These are phyloP conservation scores for Channa striata DNA, from an alignment of 2,797 vertebrate genomes.

Conservation along the genomic window DNA sequence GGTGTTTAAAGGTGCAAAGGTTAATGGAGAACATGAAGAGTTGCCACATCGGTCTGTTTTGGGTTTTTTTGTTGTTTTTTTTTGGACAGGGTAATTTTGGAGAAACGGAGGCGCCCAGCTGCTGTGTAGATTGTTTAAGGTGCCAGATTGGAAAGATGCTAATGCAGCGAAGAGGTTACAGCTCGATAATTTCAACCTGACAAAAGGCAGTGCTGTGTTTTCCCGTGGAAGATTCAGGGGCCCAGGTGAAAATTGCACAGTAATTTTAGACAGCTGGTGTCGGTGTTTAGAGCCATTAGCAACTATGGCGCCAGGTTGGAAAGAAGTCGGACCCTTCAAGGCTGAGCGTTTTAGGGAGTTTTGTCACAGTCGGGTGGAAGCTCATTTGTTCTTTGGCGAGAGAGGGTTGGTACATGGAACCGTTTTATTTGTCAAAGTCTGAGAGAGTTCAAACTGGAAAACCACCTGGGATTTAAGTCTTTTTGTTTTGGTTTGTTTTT, in stretches of 20 bases:
- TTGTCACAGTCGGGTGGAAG: neutral
- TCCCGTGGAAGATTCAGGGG: neutral
- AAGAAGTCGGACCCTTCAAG: neutral
- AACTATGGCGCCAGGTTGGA: neutral
- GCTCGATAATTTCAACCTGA: slow-evolving; percentile 1
- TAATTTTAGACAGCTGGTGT: neutral
- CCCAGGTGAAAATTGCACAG: neutral
- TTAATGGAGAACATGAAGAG: slow-evolving; percentile 22
- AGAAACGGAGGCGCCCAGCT: slow-evolving; percentile 1
- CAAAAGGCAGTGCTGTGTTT: slow-evolving; percentile 1
- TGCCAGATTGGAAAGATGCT: slow-evolving; percentile 13
- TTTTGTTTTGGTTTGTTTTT: no score
- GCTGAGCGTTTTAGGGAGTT: neutral
- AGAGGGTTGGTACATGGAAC: neutral
- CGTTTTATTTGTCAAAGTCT: neutral
- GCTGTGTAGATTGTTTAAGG: slow-evolving; percentile 1
- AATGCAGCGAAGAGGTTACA: neutral
- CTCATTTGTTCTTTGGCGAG: neutral
- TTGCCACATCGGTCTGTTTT: neutral
- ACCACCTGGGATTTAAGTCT: no score
- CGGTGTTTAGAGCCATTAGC: neutral
- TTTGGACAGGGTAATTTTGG: slow-evolving; percentile 4
- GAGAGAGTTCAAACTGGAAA: no score
- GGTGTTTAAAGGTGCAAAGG: slow-evolving; percentile 17
- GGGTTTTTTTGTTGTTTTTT: no score